A percentile compares a stretch with the other conserved stretches of the same genome.
Evolutionary conservation across 2,113 vertebrate genomes (phyloP).

Genomic region (Centropus unirufus): DNA sequence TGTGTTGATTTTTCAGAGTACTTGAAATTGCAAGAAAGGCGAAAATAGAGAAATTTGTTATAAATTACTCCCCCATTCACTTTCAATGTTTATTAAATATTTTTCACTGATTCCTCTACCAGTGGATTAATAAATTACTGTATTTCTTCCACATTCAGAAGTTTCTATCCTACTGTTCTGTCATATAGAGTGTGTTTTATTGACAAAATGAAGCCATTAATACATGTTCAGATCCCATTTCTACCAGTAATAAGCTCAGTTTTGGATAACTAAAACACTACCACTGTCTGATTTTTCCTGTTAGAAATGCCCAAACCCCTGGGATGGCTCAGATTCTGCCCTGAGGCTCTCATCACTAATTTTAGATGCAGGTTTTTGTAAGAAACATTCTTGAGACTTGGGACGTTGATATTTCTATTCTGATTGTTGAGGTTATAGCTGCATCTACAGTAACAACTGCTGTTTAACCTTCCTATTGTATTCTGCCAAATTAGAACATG

Average conservation of each 20-base stretch:
- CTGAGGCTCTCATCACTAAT: background rate
- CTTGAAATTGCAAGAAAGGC: background rate
- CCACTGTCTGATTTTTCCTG: background rate
- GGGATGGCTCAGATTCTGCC: background rate
- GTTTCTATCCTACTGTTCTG: background rate
- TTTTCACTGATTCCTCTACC: background rate
- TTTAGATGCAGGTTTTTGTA: background rate
- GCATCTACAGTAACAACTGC: background rate
- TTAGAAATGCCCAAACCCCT: background rate
- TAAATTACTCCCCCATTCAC: background rate
- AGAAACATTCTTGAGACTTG: background rate
- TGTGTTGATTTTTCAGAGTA: background rate
- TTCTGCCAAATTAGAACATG: background rate
- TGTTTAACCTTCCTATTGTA: background rate
- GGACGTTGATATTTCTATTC: background rate
- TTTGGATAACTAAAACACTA: background rate
- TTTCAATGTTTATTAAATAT: background rate
- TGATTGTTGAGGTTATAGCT: background rate
- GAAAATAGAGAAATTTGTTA: background rate
- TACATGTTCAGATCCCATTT: background rate
- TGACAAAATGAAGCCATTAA: background rate
- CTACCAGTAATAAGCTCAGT: background rate
- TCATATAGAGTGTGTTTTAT: background rate
- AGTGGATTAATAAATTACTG: background rate
- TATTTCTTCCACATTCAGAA: background rate